Percentiles rank a stretch among this genome's conserved stretches.
Evolutionary conservation across 53 echinoderm and acorn worm genomes (phyloP).

Genomic region (Luidia sarsii): DNA sequence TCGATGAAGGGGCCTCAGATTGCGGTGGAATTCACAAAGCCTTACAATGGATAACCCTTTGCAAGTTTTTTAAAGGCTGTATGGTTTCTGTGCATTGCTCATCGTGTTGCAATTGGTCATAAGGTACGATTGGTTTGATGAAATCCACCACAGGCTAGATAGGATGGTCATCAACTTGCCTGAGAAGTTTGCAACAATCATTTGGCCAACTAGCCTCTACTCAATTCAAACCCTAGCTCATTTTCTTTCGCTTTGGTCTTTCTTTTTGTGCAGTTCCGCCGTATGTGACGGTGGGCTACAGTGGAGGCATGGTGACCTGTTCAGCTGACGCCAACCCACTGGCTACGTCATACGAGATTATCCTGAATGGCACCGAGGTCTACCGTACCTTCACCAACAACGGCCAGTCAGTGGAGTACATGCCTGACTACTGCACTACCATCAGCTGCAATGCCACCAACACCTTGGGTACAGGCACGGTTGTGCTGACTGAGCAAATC

Average conservation of each 20-base stretch:
- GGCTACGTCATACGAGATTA: neutral
- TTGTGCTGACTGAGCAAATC: neutral
- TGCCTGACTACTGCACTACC: neutral
- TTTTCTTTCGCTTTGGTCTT: no score
- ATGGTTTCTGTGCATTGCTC: no score
- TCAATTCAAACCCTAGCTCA: no score
- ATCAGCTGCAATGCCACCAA: slow-evolving; percentile 20
- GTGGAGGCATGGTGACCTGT: neutral
- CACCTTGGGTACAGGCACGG: neutral
- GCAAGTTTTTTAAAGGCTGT: no score
- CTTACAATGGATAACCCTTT: neutral
- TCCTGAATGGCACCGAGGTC: slow-evolving; percentile 1
- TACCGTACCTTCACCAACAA: neutral
- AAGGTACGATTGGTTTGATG: no score
- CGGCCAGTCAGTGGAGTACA: neutral
- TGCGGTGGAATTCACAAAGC: no score
- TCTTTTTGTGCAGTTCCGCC: slow-evolving; percentile 16
- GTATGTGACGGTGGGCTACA: neutral
- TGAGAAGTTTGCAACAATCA: no score
- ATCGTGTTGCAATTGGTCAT: no score
- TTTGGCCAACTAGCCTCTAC: no score
- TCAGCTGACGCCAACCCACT: slow-evolving; percentile 11
- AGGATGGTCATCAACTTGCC: no score
- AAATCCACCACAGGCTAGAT: no score
- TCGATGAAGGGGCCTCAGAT: no score